Evolutionary conservation across 2,797 vertebrate genomes (phyloP).

Genomic region (Cynodonichthys magdalenae): DNA sequence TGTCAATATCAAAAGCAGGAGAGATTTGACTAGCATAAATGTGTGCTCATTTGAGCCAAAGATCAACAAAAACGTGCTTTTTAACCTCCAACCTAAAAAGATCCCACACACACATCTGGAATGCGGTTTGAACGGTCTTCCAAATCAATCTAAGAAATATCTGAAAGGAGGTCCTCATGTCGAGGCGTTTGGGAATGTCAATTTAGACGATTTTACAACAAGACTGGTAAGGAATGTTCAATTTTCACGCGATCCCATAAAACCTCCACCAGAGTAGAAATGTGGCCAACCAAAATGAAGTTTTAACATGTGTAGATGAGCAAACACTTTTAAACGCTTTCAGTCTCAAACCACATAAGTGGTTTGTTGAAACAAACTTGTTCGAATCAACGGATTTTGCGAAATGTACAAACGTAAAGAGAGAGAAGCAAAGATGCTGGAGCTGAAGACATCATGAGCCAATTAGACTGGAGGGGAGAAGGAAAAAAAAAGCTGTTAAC

Average conservation of each 20-base stretch:
- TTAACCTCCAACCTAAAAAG: slow-evolving; percentile 16
- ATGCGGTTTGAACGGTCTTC: slow-evolving; percentile 27
- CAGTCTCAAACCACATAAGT: slow-evolving; percentile 42
- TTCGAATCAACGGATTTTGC: slow-evolving; percentile 17
- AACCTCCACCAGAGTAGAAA: slow-evolving; percentile 45
- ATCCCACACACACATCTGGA: slow-evolving; percentile 18
- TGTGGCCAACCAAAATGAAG: slow-evolving; percentile 32
- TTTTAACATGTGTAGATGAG: slow-evolving; percentile 43
- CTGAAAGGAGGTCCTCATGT: slow-evolving; percentile 18
- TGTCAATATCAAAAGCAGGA: slow-evolving; percentile 1
- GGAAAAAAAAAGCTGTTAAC: background rate
- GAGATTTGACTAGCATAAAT: slow-evolving; percentile 3
- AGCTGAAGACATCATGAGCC: background rate
- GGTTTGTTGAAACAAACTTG: slow-evolving; percentile 31
- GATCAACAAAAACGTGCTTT: slow-evolving; percentile 23
- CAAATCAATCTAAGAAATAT: slow-evolving; percentile 29
- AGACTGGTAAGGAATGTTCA: slow-evolving; percentile 37
- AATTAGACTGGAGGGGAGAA: slow-evolving; percentile 1
- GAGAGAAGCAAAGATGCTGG: background rate
- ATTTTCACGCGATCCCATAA: slow-evolving; percentile 52
- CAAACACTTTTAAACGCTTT: slow-evolving; percentile 52
- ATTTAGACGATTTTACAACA: slow-evolving; percentile 45
- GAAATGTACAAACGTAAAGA: slow-evolving; percentile 8
- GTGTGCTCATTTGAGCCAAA: slow-evolving; percentile 16
- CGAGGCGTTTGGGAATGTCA: slow-evolving; percentile 39